These are phyloP conservation scores for Drosophila austrosaltans DNA, from an alignment of 2,888 invertebrate genomes.

Conservation along the genomic window DNA sequence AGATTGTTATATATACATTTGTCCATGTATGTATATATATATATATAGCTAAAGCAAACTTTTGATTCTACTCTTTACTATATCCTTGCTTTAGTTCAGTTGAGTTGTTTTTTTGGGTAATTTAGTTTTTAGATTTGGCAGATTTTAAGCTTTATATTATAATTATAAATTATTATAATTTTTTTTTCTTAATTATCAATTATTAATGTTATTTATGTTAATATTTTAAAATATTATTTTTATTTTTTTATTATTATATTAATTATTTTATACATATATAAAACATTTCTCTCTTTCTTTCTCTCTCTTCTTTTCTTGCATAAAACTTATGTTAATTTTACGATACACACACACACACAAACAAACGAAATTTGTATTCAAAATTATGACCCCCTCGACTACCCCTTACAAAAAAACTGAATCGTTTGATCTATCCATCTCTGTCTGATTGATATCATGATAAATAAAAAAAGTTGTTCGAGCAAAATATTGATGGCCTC, in stretches of 20 bases:
- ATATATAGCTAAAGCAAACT: neutral
- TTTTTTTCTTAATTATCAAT: constrained; percentile 11
- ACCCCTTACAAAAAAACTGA: no score
- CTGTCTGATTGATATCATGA: constrained; percentile 47
- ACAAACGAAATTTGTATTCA: constrained; percentile 17
- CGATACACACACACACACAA: constrained; percentile 27
- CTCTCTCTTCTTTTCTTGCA: constrained; percentile 67
- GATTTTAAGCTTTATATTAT: constrained; percentile 15
- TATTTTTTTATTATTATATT: constrained; percentile 27
- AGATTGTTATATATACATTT: neutral
- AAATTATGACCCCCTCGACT: neutral
- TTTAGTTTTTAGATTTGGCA: neutral
- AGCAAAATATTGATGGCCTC: constrained; percentile 93
- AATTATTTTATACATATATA: constrained; percentile 21
- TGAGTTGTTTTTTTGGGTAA: neutral
- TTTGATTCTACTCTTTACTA: neutral
- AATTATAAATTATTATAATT: constrained; percentile 13
- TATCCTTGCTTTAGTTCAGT: neutral
- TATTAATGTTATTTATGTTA: constrained; percentile 16
- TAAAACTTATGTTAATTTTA: constrained; percentile 43
- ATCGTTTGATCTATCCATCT: constrained; percentile 8
- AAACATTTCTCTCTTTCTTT: constrained; percentile 65
- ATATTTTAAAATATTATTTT: constrained; percentile 26
- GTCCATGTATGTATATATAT: neutral
- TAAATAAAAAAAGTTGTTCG: constrained; percentile 88